Percentiles rank a stretch among this genome's conserved stretches.
phyloP scores from a whole-genome alignment of 1,140 invertebrate species.

The Tribolium madens region DNA sequence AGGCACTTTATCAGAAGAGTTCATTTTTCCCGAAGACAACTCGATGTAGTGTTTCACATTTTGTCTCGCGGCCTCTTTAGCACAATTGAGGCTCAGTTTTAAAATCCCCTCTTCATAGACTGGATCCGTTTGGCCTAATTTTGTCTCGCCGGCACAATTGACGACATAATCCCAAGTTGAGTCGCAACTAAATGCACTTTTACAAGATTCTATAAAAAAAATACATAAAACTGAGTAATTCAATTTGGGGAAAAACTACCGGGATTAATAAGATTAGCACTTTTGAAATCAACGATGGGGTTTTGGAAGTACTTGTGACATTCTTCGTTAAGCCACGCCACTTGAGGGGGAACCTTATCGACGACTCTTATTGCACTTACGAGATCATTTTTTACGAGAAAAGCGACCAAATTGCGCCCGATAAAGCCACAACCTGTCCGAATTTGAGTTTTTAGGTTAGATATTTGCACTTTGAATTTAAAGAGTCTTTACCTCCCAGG shows the following conservation, averaged over 20 bases:
- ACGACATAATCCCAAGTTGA: conserved; percentile 81
- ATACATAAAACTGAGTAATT: not conserved
- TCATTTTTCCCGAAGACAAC: conserved; percentile 86
- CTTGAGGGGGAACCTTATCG: conserved; percentile 93
- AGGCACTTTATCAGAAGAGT: conserved; percentile 81
- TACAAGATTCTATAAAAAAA: conserved; percentile 76
- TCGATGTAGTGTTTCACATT: conserved; percentile 82
- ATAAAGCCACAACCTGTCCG: conserved; percentile 91
- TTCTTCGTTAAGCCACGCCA: conserved; percentile 85
- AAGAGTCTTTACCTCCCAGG: conserved; percentile 56
- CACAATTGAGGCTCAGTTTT: conserved; percentile 86
- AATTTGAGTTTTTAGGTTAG: conserved; percentile 24
- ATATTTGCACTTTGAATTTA: not conserved
- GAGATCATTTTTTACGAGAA: conserved; percentile 83
- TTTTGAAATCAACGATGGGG: conserved; percentile 87
- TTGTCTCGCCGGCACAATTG: conserved; percentile 92
- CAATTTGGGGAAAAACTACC: conserved; percentile 70
- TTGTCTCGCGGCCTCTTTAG: conserved; percentile 78
- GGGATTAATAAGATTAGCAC: conserved; percentile 90
- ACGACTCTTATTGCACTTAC: conserved; percentile 82
- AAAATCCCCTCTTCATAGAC: conserved; percentile 92
- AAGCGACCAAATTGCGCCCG: conserved; percentile 87
- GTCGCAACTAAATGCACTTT: conserved; percentile 77
- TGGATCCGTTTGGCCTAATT: conserved; percentile 86
- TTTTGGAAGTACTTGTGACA: conserved; percentile 80